Base-by-base conservation (phyloP, 2,888 invertebrate genomes). In the Caenorhabditis zanzibari region DNA sequence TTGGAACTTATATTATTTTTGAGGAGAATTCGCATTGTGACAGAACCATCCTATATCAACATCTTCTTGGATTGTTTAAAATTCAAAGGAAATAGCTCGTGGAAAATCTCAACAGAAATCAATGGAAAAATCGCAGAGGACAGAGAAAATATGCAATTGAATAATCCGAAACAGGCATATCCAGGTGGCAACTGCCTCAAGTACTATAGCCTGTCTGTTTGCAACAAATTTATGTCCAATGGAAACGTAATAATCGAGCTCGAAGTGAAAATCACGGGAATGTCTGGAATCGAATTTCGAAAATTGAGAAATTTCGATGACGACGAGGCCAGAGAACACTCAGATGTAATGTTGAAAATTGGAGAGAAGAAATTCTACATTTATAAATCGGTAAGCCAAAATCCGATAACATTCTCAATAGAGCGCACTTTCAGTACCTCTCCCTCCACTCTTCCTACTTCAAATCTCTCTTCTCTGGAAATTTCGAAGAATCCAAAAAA, bases 391-490 rank as follows among this genome's bases (percentile, higher is more conserved):
- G 47, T 47, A 7, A n/a, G 19, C 2, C 1, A 47, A 47, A 47
- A 47, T 47, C 32, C 7, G 32, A 32, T 6, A 38, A 38, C 10
- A 10, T 38, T 38, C 38, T 38, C 38, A 38, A 38, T 38, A 12
- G 38, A 38, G 38, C 38, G 38, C 38, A 38, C 38, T 38, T 38
- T 38, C 38, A 38, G 38, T 38, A 38, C 38, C 47, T 47, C 47
- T 2, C 47, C 5, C 5, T n/a, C 2, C 47, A 47, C 19, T 47
- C 47, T 3, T 9, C 47, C 47, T 47, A 47, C 19, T 47, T 47
- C 47, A 47, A 47, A n/a, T n/a, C 47, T 47, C 47, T 47, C 19
- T 47, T 47, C 47, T 47, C 19, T n/a, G 47, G 47, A 47, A 47
- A 47, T n/a, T 47, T 47, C 47, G 2, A n/a, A 19, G 47, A 47